These are phyloP conservation scores for Epinotia demarniana DNA, from an alignment of 2,888 invertebrate species.

Conservation along the genomic window DNA sequence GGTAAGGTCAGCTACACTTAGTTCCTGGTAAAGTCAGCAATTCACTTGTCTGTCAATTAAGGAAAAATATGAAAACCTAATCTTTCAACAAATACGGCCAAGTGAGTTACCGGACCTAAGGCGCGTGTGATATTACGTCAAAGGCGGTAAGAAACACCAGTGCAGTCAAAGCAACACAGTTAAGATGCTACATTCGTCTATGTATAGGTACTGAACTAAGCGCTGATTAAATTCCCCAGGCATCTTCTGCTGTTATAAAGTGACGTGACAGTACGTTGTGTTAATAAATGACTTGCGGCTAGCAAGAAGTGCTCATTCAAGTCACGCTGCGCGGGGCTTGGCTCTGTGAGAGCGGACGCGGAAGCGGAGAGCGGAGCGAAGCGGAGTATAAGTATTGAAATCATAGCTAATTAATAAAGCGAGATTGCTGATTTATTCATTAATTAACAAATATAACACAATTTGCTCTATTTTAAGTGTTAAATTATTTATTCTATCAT, in stretches of 20 bases:
- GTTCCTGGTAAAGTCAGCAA: no score
- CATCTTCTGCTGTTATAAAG: conserved; percentile 34
- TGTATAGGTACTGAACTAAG: background rate
- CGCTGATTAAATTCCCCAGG: conserved; percentile 16
- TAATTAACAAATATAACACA: background rate
- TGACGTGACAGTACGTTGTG: conserved; percentile 34
- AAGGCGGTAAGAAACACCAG: no score
- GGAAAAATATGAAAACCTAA: no score
- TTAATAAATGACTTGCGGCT: conserved; percentile 27
- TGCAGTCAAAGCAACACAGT: background rate
- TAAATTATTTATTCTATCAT: background rate
- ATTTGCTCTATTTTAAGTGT: background rate
- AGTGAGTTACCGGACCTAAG: no score
- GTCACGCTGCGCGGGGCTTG: background rate
- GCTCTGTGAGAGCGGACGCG: conserved; percentile 8
- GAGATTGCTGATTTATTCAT: background rate
- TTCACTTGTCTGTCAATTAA: no score
- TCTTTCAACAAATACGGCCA: background rate
- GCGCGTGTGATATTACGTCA: no score
- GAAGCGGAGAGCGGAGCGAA: background rate
- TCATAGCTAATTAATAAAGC: background rate
- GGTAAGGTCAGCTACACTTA: no score
- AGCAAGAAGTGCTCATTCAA: conserved; percentile 37
- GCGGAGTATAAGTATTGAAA: background rate
- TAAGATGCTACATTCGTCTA: background rate